phyloP scores from a whole-genome alignment of 2,888 invertebrate species.

The Siphlonurus alternatus region DNA sequence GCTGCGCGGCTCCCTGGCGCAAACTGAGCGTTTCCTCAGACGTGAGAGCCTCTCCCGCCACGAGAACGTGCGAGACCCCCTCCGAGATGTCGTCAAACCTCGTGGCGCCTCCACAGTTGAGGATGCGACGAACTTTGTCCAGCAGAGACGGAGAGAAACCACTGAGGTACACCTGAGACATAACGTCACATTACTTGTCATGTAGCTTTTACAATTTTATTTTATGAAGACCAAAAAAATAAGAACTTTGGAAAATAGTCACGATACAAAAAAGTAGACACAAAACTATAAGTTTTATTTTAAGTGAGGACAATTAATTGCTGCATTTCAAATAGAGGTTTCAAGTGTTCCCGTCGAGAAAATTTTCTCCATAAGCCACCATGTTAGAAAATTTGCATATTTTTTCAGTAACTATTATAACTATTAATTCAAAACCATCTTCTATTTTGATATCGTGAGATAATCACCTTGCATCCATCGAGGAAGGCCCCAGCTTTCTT shows the following conservation, averaged over 20 bases:
- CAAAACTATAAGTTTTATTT: no score
- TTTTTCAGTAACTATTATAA: no score
- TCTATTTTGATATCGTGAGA: no score
- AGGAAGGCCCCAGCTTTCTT: slow-evolving; percentile 64
- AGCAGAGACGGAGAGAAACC: slow-evolving; percentile 44
- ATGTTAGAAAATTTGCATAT: no score
- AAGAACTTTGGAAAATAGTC: no score
- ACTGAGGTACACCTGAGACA: slow-evolving; percentile 44
- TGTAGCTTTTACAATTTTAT: background rate
- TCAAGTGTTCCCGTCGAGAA: no score
- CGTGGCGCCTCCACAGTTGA: slow-evolving; percentile 69
- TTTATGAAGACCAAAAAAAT: background rate
- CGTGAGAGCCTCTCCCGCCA: slow-evolving; percentile 32
- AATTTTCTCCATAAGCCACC: no score
- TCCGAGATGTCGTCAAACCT: slow-evolving; percentile 59
- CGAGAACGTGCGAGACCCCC: slow-evolving; percentile 63
- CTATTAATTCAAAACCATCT: no score
- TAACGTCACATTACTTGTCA: background rate
- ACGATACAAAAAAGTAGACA: no score
- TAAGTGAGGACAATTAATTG: no score
- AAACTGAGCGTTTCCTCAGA: no score
- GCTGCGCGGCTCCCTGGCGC: slow-evolving; percentile 24
- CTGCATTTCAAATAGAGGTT: no score
- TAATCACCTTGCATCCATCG: slow-evolving; percentile 82
- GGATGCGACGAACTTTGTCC: slow-evolving; percentile 48